Evolutionary conservation across 2,113 vertebrate genomes (phyloP), one percentile per base, ranked within the genome.

Genomic region (Ascaphus truei): DNA sequence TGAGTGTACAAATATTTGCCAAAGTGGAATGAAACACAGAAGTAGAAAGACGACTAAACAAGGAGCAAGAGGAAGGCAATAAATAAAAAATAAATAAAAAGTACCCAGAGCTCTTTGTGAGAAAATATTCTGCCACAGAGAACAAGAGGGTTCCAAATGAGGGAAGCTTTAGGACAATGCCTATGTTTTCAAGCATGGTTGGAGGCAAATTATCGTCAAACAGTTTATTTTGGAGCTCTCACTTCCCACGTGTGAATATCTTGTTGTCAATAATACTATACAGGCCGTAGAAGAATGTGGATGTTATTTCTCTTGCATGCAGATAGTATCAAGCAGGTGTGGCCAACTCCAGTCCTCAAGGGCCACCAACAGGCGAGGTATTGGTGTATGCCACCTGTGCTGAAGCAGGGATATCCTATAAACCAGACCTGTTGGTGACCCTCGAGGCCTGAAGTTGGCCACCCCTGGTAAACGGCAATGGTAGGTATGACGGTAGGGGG

Each of bases 1-100:
- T 47, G 20, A 33, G 11, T 58, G 22, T 3, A 76, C 7, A 56
- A 82, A 53, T 45, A 68, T 72, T 79, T 80, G 67, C 72, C 66
- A 72, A 79, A 74, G 57, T 29, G 62, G 71, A 80, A 79, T 48
- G 56, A 79, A 81, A 79, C 68, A 37, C 12, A 11, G 34, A 73
- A 23, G 25, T 47, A 20, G 72, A 72, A 72, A 75, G 41, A 2
- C 51, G 18, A 7, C 13, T 53, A 26, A 71, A 65, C 68, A 60
- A 66, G 69, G 50, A 16, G 73, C 74, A 62, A 16, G 4, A 37
- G 25, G 12, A 67, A 25, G 37, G 37, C 11, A 58, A 34, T 9
- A 18, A 61, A n/a, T n/a, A n/a, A n/a, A n/a, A n/a, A n/a, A n/a
- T n/a, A n/a, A n/a, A n/a, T n/a, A n/a, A 72, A 69, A 72, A 59